Evolutionary conservation across 2,888 invertebrate species (phyloP).

Genomic region (Acanthosoma haemorrhoidale): DNA sequence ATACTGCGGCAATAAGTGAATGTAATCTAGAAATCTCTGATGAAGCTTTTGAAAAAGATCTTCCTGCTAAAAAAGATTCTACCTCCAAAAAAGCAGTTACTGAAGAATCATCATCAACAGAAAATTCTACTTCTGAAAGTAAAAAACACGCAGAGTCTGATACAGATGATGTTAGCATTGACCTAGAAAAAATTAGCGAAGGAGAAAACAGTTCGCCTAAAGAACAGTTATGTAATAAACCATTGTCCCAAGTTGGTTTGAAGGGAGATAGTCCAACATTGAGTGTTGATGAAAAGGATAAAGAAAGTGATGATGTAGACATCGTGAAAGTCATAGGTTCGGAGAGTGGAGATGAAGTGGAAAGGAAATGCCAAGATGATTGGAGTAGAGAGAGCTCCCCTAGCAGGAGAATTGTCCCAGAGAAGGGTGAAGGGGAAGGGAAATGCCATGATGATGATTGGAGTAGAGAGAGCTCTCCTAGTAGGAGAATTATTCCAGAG

Average conservation of each 20-base stretch:
- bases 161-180: constrained; percentile 11
- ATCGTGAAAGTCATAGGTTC: neutral
- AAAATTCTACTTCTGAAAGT: neutral
- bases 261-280: neutral
- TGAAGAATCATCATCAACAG: neutral
- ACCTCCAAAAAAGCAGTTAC: neutral
- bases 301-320: neutral
- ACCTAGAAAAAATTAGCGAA: constrained; percentile 13
- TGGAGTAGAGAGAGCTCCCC: constrained; percentile 20
- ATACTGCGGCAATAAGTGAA: neutral
- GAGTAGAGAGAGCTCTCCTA: constrained; percentile 20
- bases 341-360: neutral
- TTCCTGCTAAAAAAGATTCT: neutral
- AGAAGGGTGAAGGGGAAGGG: constrained; percentile 35
- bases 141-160: constrained; percentile 21
- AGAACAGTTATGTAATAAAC: neutral
- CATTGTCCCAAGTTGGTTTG: neutral
- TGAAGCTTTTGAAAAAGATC: neutral
- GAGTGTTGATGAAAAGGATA: neutral
- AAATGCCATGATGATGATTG: neutral
- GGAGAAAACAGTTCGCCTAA: constrained; percentile 1
- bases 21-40: neutral
- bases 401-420: constrained; percentile 33
- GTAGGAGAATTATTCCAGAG: constrained; percentile 34
- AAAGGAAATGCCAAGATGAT: neutral